Conservation (phyloP, 1,140 invertebrate genomes). For the Elymnias hypermnestra region DNA sequence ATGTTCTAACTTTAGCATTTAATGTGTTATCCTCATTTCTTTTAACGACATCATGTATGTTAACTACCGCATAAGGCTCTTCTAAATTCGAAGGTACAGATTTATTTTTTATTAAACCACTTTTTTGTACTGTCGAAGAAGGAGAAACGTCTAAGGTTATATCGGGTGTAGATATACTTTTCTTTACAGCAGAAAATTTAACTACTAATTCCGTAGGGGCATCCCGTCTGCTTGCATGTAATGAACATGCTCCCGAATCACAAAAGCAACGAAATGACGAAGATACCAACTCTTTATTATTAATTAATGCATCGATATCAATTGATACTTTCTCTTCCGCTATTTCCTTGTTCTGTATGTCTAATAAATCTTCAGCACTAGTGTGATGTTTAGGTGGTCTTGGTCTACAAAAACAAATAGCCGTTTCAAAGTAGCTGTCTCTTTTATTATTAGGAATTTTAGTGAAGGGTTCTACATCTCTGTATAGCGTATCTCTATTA, state of each 20-base stretch:
- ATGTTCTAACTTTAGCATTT: too few relatives aligned
- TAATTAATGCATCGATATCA: conserved; percentile 44
- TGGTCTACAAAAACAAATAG: conserved; percentile 68
- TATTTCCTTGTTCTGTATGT: conserved; percentile 28
- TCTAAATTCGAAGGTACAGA: conserved; percentile 55
- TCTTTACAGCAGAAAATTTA: conserved; percentile 65
- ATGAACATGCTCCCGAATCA: conserved; percentile 48
- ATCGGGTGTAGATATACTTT: conserved; percentile 66
- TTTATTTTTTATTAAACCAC: conserved; percentile 47
- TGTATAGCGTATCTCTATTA: conserved; percentile 61
- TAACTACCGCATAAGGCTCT: conserved; percentile 55
- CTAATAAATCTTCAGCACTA: conserved; percentile 64
- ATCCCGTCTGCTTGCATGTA: conserved; percentile 55
- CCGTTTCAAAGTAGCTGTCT: conserved; percentile 61
- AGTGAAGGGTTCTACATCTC: conserved; percentile 42
- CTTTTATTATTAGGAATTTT: conserved; percentile 47
- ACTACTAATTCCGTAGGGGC: conserved; percentile 43
- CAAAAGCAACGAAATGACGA: conserved; percentile 68
- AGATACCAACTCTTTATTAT: conserved; percentile 38
- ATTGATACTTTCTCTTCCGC: conserved; percentile 46
- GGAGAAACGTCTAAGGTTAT: conserved; percentile 50
- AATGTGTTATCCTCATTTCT: conserved; percentile 33
- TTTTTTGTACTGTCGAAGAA: conserved; percentile 42
- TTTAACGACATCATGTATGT: conserved; percentile 39
- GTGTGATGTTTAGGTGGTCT: conserved; percentile 53